Evolutionary conservation across 2,888 invertebrate genomes (phyloP).

Genomic region (Megastigmus dorsalis): DNA sequence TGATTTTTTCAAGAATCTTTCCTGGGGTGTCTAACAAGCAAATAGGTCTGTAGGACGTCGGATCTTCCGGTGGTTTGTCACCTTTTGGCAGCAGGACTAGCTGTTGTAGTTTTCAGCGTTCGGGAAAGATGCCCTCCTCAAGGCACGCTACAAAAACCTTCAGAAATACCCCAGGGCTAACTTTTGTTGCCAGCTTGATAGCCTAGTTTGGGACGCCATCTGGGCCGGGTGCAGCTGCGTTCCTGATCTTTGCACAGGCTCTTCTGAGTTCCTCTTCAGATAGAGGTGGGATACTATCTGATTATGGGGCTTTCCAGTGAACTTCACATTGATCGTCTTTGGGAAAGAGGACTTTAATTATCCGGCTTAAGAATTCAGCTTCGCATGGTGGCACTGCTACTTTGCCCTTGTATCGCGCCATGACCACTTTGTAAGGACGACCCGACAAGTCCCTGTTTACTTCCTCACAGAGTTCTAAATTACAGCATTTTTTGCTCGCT

Average conservation of each 20-base stretch:
- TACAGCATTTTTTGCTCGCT: not conserved
- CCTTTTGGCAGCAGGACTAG: constrained; percentile 54
- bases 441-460: constrained; percentile 57
- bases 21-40: constrained; percentile 42
- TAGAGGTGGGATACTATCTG: not conserved
- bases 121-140: constrained; percentile 52
- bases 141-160: not conserved
- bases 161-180: not conserved
- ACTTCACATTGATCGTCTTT: not conserved
- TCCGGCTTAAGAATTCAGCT: not conserved
- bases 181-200: not conserved
- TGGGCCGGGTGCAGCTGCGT: constrained; percentile 17
- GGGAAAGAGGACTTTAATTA: not conserved
- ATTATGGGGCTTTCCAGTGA: not conserved
- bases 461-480: constrained; percentile 50
- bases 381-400: not conserved
- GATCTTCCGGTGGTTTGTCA: constrained; percentile 28
- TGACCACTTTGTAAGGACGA: constrained; percentile 54
- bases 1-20: constrained; percentile 16
- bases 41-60: constrained; percentile 41
- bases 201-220: not conserved
- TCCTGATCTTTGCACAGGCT: constrained; percentile 13
- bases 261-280: constrained; percentile 54
- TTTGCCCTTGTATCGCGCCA: not conserved
- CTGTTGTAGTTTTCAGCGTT: constrained; percentile 50